Conservation (phyloP, 2,888 invertebrate species). For the Ligdia adustata region DNA sequence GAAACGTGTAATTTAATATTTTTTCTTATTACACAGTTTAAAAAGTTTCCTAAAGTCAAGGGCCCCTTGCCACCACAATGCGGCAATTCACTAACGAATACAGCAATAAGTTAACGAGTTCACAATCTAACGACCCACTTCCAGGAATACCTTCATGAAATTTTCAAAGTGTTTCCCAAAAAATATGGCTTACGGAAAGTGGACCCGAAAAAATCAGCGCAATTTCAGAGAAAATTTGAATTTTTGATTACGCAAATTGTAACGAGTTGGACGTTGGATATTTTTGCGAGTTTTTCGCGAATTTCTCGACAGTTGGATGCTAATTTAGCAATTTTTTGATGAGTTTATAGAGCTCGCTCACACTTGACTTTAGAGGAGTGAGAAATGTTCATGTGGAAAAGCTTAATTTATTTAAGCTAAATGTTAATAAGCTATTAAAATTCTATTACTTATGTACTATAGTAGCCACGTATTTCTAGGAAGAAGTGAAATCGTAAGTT, state of each 20-base stretch:
- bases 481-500: too few relatives aligned
- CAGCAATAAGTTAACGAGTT: slow-evolving; percentile 21
- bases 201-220: slow-evolving; percentile 49
- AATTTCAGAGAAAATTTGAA: slow-evolving; percentile 61
- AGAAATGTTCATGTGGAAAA: too few relatives aligned
- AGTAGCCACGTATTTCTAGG: too few relatives aligned
- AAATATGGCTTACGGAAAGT: slow-evolving; percentile 35
- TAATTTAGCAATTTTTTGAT: slow-evolving; percentile 30
- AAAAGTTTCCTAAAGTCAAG: slow-evolving; percentile 1
- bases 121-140: slow-evolving; percentile 31
- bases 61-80: background rate
- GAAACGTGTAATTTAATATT: too few relatives aligned
- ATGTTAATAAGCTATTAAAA: too few relatives aligned
- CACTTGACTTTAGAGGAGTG: background rate
- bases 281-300: slow-evolving; percentile 34
- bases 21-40: too few relatives aligned
- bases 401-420: too few relatives aligned
- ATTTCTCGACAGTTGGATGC: slow-evolving; percentile 26
- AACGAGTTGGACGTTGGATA: slow-evolving; percentile 44
- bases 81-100: slow-evolving; percentile 15
- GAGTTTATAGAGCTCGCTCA: slow-evolving; percentile 18
- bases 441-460: too few relatives aligned
- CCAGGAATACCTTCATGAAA: slow-evolving; percentile 40
- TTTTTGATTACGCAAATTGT: slow-evolving; percentile 67
- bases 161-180: slow-evolving; percentile 36